Evolutionary conservation across 1,140 invertebrate genomes (phyloP), one percentile per base, ranked within the genome.

Genomic region (Coenobita brevimanus): DNA sequence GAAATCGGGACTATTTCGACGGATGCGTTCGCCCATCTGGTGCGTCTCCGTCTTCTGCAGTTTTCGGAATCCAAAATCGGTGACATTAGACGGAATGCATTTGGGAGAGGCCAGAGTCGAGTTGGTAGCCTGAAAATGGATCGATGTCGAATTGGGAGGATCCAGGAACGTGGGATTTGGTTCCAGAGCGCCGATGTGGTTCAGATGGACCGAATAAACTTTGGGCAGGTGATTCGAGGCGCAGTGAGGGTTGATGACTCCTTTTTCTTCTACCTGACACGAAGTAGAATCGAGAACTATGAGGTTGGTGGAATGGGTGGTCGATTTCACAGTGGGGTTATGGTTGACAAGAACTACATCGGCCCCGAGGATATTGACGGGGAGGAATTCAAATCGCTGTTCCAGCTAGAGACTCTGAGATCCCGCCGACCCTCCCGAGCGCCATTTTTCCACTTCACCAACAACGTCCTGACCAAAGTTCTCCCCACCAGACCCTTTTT

Each of bases 371-470:
- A 8, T 10, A 41, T 30, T n/a, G 43, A 27, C 10, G 6, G 27
- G 1, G 2, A n/a, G 6, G 80, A 82, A 3, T 43, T 43, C 10
- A 21, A 41, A 30, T 38, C 80, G 3, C 27, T 82, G 80, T 46
- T 82, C 4, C 30, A 82, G 15, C 62, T 82, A 4, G 38, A 24
- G 10, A 21, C 64, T 3, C 71, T 64, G 3, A 36, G 64, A 24
- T 41, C 17, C 30, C 38, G 64, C 13, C 24, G 80, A 1, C 64
- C 43, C 13, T n/a, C 80, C 17, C 21, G 50, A 17, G n/a, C 80
- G 1, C 80, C 80, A 1, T 82, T 71, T 33, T 82, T 82, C 24
- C 80, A 82, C 43, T 54, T 82, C 41, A 82, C 80, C 2, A 82
- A 33, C 62, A 82, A 82, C 27, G 80, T 82, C 0, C n/a, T 82